Percentiles rank a stretch among this genome's conserved stretches.
Conservation (phyloP, 2,797 vertebrate genomes). For the Pseudochromis fuscus region DNA sequence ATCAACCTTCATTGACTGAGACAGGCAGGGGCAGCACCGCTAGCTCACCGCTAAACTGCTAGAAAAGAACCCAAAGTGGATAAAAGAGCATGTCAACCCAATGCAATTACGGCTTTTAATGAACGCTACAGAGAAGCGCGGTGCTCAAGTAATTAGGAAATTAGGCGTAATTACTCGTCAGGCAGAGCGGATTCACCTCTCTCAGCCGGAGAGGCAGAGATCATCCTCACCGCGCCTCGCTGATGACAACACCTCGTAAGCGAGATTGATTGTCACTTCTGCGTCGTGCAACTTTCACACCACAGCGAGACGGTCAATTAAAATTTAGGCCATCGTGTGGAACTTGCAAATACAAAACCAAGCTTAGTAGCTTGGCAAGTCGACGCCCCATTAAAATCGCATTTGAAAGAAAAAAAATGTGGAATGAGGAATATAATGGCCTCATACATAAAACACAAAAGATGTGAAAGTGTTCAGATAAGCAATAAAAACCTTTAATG, state of each 20-base stretch:
- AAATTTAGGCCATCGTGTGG: constrained; percentile 42
- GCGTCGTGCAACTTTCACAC: constrained; percentile 58
- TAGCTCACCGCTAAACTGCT: constrained; percentile 57
- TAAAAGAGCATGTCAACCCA: constrained; percentile 81
- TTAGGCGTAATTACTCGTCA: constrained; percentile 82
- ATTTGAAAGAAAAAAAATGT: constrained; percentile 4
- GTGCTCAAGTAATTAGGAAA: constrained; percentile 82
- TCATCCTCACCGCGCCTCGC: constrained; percentile 54
- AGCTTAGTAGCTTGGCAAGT: constrained; percentile 3
- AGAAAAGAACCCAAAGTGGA: constrained; percentile 74
- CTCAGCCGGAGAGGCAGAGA: constrained; percentile 68
- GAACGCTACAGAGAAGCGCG: constrained; percentile 78
- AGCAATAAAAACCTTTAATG: constrained; percentile 40
- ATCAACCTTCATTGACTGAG: constrained; percentile 79
- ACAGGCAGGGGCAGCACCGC: constrained; percentile 66
- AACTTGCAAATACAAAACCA: constrained; percentile 44
- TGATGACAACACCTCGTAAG: constrained; percentile 75
- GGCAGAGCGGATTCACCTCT: constrained; percentile 75
- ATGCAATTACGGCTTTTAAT: constrained; percentile 86
- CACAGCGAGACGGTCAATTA: constrained; percentile 30
- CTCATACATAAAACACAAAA: constrained; percentile 24
- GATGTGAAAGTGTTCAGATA: constrained; percentile 17
- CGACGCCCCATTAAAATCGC: constrained; percentile 31
- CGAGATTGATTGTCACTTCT: constrained; percentile 80
- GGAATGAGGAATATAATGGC: neutral